Evolutionary conservation across 2,113 vertebrate species (phyloP), one percentile per base, ranked within the genome.

Genomic region (Mormoops blainvillei): DNA sequence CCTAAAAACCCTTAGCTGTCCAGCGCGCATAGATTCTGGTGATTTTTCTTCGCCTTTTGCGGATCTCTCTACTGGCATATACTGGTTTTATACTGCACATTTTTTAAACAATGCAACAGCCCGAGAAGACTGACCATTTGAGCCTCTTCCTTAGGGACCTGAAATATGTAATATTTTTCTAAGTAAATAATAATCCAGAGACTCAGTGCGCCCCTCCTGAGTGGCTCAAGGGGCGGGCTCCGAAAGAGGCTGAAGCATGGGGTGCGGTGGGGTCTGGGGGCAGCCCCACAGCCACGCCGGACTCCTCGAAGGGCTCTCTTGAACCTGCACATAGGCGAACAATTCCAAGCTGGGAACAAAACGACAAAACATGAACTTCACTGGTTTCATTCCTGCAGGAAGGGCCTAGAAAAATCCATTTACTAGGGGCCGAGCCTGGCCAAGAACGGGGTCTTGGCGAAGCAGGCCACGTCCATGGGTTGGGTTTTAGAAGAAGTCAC

Each of bases 161-260:
- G 67, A 65, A 61, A 22, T 9, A 43, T 15, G 77, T 88, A 92
- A 31, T 91, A 2, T 78, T 81, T 83, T 92, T 65, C 94, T 73
- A 54, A 94, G 48, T 48, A 82, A 92, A 56, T 82, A 82, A 88
- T 70, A 83, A 50, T 38, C 28, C 28, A 36, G 48, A 91, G 65
- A 38, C 41, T 31, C 26, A 1, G 36, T 15, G 16, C 7, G 19
- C 48, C n/a, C 13, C 4, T 22, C 4, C n/a, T 4, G 4, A 65
- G 7, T 3, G 22, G 36, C 7, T 7, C 24, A 20, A 31, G 24
- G 16, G 56, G 24, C 4, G 1, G 15, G 20, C 77, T 48, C 71
- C 2, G 0, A 33, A 2, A 18, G 22, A 56, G 50, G 28, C 3
- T 16, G 33, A 10, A 20, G 36, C 8, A 0, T 5, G 20, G 33